Conservation (phyloP, 2,113 vertebrate species). For the Hyperopisus bebe region DNA sequence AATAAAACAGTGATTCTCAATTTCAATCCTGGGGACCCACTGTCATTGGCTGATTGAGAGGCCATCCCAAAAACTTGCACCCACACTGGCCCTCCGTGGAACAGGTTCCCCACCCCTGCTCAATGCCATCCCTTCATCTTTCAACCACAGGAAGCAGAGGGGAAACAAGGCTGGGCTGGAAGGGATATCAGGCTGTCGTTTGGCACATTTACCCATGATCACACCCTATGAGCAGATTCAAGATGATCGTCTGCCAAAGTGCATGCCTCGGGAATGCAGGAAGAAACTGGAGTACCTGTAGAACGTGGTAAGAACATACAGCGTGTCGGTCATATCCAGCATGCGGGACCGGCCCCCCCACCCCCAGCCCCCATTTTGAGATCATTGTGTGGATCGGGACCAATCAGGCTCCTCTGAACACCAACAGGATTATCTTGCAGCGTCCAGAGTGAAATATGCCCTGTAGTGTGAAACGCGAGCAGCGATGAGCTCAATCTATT, state of each 20-base stretch:
- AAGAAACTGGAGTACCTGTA: neutral
- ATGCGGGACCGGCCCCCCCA: neutral
- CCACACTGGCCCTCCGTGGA: too few relatives aligned
- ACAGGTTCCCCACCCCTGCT: too few relatives aligned
- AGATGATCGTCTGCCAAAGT: neutral
- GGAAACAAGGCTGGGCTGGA: neutral
- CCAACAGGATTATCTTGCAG: neutral
- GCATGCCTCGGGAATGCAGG: neutral
- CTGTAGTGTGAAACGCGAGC: neutral
- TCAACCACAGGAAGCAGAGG: neutral
- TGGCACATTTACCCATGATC: neutral
- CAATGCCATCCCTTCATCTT: neutral
- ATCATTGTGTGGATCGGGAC: neutral
- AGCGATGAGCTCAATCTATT: neutral
- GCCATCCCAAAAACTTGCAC: too few relatives aligned
- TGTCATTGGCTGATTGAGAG: too few relatives aligned
- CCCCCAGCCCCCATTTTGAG: neutral
- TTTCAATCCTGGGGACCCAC: too few relatives aligned
- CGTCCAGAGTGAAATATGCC: neutral
- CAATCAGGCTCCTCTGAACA: neutral
- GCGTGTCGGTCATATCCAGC: neutral
- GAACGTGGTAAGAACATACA: neutral
- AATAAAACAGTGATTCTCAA: too few relatives aligned
- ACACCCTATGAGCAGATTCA: neutral
- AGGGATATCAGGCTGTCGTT: neutral